phyloP scores from a whole-genome alignment of 1,140 invertebrate species.

The Platyscapa corneri region DNA sequence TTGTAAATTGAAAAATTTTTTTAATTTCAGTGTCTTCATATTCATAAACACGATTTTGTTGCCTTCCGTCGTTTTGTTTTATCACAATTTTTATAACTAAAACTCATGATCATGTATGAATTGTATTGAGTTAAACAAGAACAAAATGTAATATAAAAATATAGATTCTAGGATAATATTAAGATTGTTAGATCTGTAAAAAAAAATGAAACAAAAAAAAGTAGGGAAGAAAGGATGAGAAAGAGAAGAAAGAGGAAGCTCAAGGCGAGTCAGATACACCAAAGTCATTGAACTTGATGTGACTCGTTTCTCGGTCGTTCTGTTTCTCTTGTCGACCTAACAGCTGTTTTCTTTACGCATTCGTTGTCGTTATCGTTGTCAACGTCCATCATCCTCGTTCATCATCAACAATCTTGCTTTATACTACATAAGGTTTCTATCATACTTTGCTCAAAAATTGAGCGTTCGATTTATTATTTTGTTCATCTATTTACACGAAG shows the following conservation, averaged over 20 bases:
- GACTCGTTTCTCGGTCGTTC: constrained; percentile 51
- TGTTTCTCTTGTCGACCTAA: constrained; percentile 59
- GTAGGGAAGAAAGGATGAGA: background rate
- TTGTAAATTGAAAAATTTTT: too few species aligned
- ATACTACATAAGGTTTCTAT: constrained; percentile 5
- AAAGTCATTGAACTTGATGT: constrained; percentile 72
- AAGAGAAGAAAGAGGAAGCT: constrained; percentile 39
- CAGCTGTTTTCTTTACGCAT: constrained; percentile 71
- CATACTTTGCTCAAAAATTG: background rate
- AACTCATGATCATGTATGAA: background rate
- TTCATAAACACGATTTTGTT: too few species aligned
- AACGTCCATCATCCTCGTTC: background rate
- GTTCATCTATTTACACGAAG: background rate
- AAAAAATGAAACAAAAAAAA: background rate
- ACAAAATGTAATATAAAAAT: background rate
- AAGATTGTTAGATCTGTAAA: background rate
- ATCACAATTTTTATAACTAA: background rate
- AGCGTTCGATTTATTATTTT: background rate
- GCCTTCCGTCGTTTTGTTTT: background rate
- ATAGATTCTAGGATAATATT: background rate
- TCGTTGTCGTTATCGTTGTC: constrained; percentile 5
- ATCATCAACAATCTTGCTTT: background rate
- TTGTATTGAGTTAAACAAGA: background rate
- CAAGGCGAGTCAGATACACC: constrained; percentile 43
- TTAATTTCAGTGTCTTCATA: too few species aligned